Conservation (phyloP, 2,113 vertebrate species). For the Mionectes macconnelli region DNA sequence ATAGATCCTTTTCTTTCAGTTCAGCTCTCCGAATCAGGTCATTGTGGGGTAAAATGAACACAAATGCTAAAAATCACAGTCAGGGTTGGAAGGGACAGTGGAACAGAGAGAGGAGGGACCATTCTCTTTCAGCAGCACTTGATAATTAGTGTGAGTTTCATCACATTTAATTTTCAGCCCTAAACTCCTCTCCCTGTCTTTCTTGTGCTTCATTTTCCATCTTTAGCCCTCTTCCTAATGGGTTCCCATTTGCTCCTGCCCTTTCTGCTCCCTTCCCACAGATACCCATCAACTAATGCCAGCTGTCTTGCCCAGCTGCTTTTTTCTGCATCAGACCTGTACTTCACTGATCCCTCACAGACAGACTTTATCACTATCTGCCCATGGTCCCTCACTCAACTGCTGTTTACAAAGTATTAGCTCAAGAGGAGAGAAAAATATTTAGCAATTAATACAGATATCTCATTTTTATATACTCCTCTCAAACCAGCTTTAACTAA, state of each 20-base stretch:
- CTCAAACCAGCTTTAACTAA: background rate
- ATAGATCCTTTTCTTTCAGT: background rate
- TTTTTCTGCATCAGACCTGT: background rate
- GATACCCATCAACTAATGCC: background rate
- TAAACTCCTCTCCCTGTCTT: background rate
- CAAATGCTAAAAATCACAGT: background rate
- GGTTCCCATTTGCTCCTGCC: background rate
- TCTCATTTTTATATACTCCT: background rate
- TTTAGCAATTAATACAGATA: background rate
- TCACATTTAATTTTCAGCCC: background rate
- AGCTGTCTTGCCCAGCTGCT: background rate
- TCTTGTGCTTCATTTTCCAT: background rate
- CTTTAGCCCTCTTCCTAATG: background rate
- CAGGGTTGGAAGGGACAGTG: background rate
- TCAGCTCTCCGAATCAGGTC: slow-evolving; percentile 3
- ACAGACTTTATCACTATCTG: background rate
- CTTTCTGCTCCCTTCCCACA: background rate
- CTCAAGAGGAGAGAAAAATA: background rate
- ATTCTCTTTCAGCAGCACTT: background rate
- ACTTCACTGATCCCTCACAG: background rate
- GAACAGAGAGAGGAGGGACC: background rate
- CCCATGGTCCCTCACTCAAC: background rate
- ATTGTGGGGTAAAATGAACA: background rate
- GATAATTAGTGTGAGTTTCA: background rate
- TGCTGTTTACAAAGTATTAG: background rate